phyloP scores from a whole-genome alignment of 2,888 invertebrate species.

The Platycheirus albimanus region DNA sequence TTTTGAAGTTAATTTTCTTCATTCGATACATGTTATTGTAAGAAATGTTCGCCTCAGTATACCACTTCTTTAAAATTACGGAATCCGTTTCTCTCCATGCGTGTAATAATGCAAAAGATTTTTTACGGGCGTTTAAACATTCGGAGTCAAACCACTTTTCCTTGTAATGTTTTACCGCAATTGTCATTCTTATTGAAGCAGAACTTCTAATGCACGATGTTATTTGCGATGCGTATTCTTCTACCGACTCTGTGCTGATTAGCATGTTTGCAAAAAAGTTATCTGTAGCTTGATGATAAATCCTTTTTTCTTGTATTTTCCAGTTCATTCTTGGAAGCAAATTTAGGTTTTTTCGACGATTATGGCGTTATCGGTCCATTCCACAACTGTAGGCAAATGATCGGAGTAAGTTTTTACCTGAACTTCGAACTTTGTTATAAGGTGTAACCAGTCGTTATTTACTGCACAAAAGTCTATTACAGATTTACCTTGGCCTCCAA shows the following conservation, averaged over 20 bases:
- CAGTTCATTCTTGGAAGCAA: too few species aligned
- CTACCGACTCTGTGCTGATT: background rate
- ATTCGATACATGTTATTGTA: background rate
- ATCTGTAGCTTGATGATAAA: background rate
- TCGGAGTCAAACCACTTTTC: background rate
- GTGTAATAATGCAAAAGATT: background rate
- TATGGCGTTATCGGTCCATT: background rate
- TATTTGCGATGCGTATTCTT: too few species aligned
- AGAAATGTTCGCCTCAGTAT: background rate
- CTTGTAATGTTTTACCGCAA: background rate
- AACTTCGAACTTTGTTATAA: background rate
- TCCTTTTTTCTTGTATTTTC: too few species aligned
- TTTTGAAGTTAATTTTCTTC: background rate
- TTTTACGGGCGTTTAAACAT: background rate
- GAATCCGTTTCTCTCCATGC: background rate
- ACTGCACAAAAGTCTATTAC: background rate
- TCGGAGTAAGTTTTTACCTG: background rate
- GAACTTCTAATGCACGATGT: background rate
- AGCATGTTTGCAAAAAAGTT: background rate
- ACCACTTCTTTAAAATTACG: background rate
- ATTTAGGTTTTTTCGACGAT: background rate
- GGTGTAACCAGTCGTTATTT: background rate
- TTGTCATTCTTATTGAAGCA: background rate
- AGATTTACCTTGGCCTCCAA: slow-evolving; percentile 1
- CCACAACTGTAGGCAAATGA: slow-evolving; percentile 3